Conservation (phyloP, 2,888 invertebrate genomes). For the Hydriomena furcata region DNA sequence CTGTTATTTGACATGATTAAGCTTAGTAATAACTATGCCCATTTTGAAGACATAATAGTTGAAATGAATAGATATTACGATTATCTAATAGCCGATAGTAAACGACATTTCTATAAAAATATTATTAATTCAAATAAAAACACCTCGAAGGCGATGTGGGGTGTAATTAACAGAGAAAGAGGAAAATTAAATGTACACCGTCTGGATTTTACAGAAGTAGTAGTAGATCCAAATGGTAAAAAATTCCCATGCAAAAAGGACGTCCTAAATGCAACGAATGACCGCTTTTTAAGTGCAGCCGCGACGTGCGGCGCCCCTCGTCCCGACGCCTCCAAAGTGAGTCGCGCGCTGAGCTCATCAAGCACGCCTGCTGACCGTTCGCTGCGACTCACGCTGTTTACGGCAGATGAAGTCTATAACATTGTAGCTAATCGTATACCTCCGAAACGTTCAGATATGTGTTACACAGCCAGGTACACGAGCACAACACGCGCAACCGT, state of each 20-base stretch:
- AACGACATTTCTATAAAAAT: background rate
- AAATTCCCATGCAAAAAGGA: background rate
- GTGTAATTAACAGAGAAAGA: slow-evolving; percentile 6
- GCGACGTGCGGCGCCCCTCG: slow-evolving; percentile 12
- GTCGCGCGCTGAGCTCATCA: background rate
- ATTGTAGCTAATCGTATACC: slow-evolving; percentile 7
- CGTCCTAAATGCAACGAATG: slow-evolving; percentile 12
- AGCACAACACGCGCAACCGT: no score
- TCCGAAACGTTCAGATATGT: no score
- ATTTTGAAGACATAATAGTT: background rate
- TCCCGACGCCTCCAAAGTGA: background rate
- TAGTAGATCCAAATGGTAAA: background rate
- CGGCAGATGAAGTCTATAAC: slow-evolving; percentile 1
- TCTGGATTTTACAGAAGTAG: slow-evolving; percentile 8
- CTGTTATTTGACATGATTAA: slow-evolving; percentile 1
- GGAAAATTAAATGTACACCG: background rate
- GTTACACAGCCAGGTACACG: no score
- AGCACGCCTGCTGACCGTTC: slow-evolving; percentile 6
- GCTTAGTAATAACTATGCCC: background rate
- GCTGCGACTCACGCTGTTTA: slow-evolving; percentile 1
- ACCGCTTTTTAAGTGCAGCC: slow-evolving; percentile 7
- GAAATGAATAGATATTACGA: slow-evolving; percentile 6
- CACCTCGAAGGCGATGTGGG: slow-evolving; percentile 9
- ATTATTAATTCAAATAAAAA: background rate
- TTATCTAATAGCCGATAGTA: background rate